phyloP scores from a whole-genome alignment of 2,888 invertebrate genomes.

The Philereme vetulata region DNA sequence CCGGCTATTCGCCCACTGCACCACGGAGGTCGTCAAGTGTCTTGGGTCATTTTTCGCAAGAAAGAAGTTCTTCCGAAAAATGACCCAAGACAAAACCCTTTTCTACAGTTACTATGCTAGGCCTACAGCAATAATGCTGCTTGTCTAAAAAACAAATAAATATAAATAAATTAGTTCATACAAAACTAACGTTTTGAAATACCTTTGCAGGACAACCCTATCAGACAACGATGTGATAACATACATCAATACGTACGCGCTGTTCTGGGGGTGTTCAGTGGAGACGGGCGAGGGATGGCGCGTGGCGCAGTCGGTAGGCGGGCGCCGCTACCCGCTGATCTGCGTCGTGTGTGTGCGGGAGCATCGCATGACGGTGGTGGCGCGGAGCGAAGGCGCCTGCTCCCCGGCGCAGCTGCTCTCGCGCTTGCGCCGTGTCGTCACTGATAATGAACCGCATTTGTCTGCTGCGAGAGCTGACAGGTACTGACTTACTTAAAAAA shows the following conservation, averaged over 20 bases:
- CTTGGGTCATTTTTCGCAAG: too few relatives aligned
- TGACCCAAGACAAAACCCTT: too few relatives aligned
- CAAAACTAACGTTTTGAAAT: too few relatives aligned
- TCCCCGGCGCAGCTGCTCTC: slow-evolving; percentile 88
- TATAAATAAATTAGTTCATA: background rate
- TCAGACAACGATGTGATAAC: slow-evolving; percentile 88
- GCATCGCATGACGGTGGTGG: slow-evolving; percentile 96
- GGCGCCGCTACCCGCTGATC: slow-evolving; percentile 91
- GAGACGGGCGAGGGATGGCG: slow-evolving; percentile 95
- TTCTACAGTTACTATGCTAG: background rate
- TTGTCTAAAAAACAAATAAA: background rate
- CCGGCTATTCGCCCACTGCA: too few relatives aligned
- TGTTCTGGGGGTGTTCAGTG: slow-evolving; percentile 97
- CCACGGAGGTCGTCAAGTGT: too few relatives aligned
- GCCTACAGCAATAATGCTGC: background rate
- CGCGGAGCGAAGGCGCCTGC: slow-evolving; percentile 93
- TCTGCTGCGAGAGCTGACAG: slow-evolving; percentile 94
- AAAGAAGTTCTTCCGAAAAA: background rate
- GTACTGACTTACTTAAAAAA: too few relatives aligned
- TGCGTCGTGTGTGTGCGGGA: slow-evolving; percentile 95
- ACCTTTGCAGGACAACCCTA: slow-evolving; percentile 85
- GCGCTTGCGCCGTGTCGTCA: slow-evolving; percentile 89
- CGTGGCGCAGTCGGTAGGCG: slow-evolving; percentile 94
- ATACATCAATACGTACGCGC: slow-evolving; percentile 91
- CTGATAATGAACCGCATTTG: slow-evolving; percentile 94